Percentiles rank a stretch among this genome's conserved stretches.
Evolutionary conservation across 30 jellyfish, hydroid and myxozoan species (phyloP).

Genomic region (Pelagia noctiluca): DNA sequence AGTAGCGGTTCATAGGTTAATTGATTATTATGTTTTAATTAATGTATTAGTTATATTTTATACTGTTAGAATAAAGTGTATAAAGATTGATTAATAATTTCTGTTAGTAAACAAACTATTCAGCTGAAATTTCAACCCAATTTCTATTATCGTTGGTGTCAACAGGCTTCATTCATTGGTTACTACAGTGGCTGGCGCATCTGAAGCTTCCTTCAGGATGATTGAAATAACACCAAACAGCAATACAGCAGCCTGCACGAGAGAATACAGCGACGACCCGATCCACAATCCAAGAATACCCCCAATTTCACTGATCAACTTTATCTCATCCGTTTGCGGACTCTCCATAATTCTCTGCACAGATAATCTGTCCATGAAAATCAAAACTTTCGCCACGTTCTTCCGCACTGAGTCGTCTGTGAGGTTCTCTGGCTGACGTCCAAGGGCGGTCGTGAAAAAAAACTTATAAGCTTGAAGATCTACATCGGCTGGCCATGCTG

Average conservation of each 20-base stretch:
- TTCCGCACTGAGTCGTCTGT: constrained; percentile 15
- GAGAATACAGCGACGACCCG: constrained; percentile 55
- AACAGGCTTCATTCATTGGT: no score
- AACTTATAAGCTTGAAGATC: constrained; percentile 18
- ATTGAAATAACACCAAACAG: not conserved
- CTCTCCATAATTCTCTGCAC: not conserved
- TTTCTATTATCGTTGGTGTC: no score
- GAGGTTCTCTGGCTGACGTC: constrained; percentile 19
- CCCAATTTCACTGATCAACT: constrained; percentile 46
- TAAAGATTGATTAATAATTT: no score
- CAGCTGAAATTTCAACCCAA: no score
- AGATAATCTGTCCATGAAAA: constrained; percentile 32
- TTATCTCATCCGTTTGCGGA: no score
- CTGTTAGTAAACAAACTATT: no score
- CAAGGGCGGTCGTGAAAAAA: not conserved
- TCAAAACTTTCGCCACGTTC: constrained; percentile 17
- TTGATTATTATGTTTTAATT: no score
- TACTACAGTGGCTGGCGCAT: no score
- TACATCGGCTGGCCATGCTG: constrained; percentile 54
- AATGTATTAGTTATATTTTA: no score
- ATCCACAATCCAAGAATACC: constrained; percentile 72
- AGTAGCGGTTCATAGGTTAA: no score
- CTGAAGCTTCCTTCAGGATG: not conserved
- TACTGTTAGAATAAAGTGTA: no score
- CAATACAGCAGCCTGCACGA: constrained; percentile 19